Conservation (phyloP, 2,888 invertebrate species). For the Spialia ferax region DNA sequence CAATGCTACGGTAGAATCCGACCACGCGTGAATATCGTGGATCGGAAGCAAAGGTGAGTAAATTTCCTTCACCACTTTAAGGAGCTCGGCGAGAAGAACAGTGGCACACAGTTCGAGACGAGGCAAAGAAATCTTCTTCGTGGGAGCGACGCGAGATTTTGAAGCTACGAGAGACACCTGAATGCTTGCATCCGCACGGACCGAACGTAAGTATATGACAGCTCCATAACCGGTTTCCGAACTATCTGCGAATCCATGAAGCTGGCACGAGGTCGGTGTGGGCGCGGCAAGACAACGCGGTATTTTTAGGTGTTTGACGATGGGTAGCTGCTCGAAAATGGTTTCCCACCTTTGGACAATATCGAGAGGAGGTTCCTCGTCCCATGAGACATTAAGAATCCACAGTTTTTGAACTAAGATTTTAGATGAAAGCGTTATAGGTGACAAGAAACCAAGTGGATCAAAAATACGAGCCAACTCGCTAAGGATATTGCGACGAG, state of each 20-base stretch:
- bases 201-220: conserved; percentile 4
- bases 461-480: conserved; percentile 1
- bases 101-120: conserved; percentile 4
- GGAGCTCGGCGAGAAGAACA: neutral
- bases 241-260: conserved; percentile 1
- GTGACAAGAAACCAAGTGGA: neutral
- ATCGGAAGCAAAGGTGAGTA: neutral
- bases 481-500: conserved; percentile 2
- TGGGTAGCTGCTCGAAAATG: neutral
- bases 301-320: neutral
- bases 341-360: neutral
- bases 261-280: neutral
- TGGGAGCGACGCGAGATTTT: neutral
- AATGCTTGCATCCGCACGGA: neutral
- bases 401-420: neutral
- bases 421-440: conserved; percentile 1
- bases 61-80: neutral
- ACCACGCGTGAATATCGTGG: neutral
- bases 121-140: conserved; percentile 1
- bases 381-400: neutral
- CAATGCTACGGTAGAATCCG: conserved; percentile 1
- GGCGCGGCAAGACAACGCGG: neutral
- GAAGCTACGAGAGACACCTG: neutral
- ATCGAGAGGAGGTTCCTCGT: conserved; percentile 1
- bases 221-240: conserved; percentile 1